Conservation (phyloP, 2,888 invertebrate species). For the Tanaodytes sp. region DNA sequence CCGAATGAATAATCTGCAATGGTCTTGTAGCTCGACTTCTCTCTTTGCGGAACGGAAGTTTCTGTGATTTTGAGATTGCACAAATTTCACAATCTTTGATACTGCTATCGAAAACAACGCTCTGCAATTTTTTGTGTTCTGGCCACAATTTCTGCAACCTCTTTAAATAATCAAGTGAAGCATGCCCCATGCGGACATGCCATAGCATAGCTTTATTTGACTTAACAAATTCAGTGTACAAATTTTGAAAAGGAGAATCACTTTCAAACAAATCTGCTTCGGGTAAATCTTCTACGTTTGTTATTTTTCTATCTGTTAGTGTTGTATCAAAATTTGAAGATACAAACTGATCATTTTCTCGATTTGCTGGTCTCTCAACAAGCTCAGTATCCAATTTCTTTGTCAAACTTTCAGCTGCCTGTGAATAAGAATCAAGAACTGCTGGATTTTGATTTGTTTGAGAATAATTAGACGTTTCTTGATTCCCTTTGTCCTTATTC, state of each 20-base stretch:
- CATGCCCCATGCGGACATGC: slow-evolving; percentile 57
- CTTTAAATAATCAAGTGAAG: slow-evolving; percentile 36
- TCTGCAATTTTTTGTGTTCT: not conserved
- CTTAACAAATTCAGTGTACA: slow-evolving; percentile 6
- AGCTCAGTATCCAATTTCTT: too few species aligned
- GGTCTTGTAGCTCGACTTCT: slow-evolving; percentile 44
- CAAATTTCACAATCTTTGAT: slow-evolving; percentile 21
- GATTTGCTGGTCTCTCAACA: too few species aligned
- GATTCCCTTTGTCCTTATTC: too few species aligned
- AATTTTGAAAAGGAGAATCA: not conserved
- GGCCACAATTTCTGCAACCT: slow-evolving; percentile 16
- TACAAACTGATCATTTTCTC: not conserved
- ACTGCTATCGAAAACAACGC: not conserved
- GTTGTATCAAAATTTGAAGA: slow-evolving; percentile 19
- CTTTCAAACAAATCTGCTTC: slow-evolving; percentile 11
- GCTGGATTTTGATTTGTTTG: too few species aligned
- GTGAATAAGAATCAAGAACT: too few species aligned
- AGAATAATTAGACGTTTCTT: too few species aligned
- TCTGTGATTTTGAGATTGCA: slow-evolving; percentile 52
- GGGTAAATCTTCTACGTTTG: slow-evolving; percentile 27
- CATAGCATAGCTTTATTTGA: slow-evolving; percentile 54
- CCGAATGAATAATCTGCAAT: too few species aligned
- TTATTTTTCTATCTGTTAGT: slow-evolving; percentile 20
- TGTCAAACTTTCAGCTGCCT: too few species aligned
- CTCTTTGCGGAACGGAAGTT: slow-evolving; percentile 46